phyloP scores from a whole-genome alignment of 37 sponge, comb jelly and placozoan species.

The Amphimedon queenslandica region DNA sequence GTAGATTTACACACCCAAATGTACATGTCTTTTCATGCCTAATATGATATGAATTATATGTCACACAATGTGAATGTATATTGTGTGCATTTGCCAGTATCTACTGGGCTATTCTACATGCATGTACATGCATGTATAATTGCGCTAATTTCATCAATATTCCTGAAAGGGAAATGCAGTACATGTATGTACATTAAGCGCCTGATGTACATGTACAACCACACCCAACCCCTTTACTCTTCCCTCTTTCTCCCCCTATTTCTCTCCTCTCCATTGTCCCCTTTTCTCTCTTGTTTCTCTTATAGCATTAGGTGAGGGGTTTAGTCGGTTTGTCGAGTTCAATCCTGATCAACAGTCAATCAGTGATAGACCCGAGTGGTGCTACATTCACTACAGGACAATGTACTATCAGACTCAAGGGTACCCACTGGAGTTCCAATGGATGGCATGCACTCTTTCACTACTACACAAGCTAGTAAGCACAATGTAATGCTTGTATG shows the following conservation, averaged over 20 bases:
- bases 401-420: conserved; percentile 47
- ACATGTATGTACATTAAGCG: no score
- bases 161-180: no score
- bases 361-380: conserved; percentile 78
- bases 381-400: conserved; percentile 56
- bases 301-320: not conserved
- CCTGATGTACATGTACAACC: no score
- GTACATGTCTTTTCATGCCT: no score
- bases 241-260: no score
- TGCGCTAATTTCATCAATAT: no score
- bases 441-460: conserved; percentile 62
- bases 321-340: conserved; percentile 42
- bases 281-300: not conserved
- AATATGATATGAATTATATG: no score
- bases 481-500: not conserved
- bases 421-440: conserved; percentile 77
- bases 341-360: conserved; percentile 61
- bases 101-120: no score
- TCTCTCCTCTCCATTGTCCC: not conserved
- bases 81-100: no score
- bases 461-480: conserved; percentile 53
- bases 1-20: no score
- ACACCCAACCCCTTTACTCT: not conserved
- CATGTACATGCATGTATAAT: no score
- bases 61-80: no score